Percentiles rank a stretch among this genome's conserved stretches.
Conservation (phyloP, 2,888 invertebrate genomes). For the Meandrusa payeni region DNA sequence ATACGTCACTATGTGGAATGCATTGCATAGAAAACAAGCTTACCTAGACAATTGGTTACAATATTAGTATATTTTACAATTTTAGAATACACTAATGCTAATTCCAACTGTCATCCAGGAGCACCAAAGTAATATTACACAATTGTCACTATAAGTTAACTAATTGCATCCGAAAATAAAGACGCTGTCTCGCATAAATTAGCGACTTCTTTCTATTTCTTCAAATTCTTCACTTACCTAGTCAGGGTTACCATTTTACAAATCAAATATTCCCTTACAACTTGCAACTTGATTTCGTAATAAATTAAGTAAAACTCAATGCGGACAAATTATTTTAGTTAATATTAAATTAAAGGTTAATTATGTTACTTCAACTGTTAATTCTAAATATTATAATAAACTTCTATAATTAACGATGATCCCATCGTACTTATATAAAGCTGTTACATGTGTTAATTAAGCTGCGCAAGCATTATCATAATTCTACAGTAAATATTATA, state of each 20-base stretch:
- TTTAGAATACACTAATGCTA: slow-evolving; percentile 38
- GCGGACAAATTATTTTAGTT: no score
- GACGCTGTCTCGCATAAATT: slow-evolving; percentile 75
- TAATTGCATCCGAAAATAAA: slow-evolving; percentile 73
- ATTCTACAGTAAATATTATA: no score
- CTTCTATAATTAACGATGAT: no score
- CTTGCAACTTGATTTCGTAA: not conserved
- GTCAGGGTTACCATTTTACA: slow-evolving; percentile 42
- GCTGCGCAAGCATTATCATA: no score
- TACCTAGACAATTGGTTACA: slow-evolving; percentile 49
- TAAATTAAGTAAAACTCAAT: no score
- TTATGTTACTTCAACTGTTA: no score
- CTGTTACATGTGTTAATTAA: no score
- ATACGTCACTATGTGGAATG: slow-evolving; percentile 72
- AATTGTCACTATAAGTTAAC: slow-evolving; percentile 59
- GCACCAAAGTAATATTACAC: slow-evolving; percentile 54
- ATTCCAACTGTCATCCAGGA: slow-evolving; percentile 50
- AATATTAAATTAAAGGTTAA: no score
- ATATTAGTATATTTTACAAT: slow-evolving; percentile 38
- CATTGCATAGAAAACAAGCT: slow-evolving; percentile 66
- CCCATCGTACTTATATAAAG: no score
- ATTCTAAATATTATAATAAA: no score
- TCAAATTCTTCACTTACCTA: slow-evolving; percentile 64
- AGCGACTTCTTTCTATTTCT: slow-evolving; percentile 73
- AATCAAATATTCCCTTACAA: slow-evolving; percentile 12